Base-by-base conservation (phyloP, 1,140 invertebrate genomes). In the Cyrtorhinus lividipennis region DNA sequence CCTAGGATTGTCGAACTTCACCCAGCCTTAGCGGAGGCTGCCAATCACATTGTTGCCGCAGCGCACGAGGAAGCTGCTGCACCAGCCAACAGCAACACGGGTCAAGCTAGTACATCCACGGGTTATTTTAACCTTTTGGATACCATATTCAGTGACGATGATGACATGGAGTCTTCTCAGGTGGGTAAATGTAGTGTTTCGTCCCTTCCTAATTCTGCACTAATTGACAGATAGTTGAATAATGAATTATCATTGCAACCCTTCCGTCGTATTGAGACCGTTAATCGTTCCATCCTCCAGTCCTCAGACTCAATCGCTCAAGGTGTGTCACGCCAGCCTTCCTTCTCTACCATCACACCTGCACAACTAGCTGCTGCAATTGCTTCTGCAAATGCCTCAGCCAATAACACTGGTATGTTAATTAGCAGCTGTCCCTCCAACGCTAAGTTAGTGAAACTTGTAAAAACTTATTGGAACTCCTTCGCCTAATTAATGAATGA, bases 151-250 rank as follows among this genome's bases (percentile, higher is more conserved):
- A 79, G 75, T 23, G 78, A 80, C 45, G 77, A 78, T 20, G 79
- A 81, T 62, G 79, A 80, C 62, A 80, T 79, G 78, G 79, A 81
- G 65, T 77, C 77, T 0, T 77, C 77, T 5, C 74, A 76, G 62
- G 76, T 71, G 61, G 20, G 18, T n/a, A n/a, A n/a, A 57, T 15
- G 1, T 66, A 53, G 15, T 23, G 18, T 58, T 24, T 20, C 1
- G 62, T n/a, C n/a, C n/a, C n/a, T n/a, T n/a, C n/a, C n/a, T n/a
- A 60, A 46, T 62, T 53, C 44, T 48, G n/a, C 22, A 1, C 62
- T 62, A 1, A 3, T 65, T 56, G 24, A n/a, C n/a, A n/a, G n/a
- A n/a, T n/a, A n/a, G n/a, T n/a, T n/a, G n/a, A n/a, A 38, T 30
- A 20, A 62, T 64, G 61, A 44, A 38, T 2, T 24, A 23, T 57